These are phyloP conservation scores for Anoplius nigerrimus DNA, from an alignment of 2,888 invertebrate species.

Conservation along the genomic window DNA sequence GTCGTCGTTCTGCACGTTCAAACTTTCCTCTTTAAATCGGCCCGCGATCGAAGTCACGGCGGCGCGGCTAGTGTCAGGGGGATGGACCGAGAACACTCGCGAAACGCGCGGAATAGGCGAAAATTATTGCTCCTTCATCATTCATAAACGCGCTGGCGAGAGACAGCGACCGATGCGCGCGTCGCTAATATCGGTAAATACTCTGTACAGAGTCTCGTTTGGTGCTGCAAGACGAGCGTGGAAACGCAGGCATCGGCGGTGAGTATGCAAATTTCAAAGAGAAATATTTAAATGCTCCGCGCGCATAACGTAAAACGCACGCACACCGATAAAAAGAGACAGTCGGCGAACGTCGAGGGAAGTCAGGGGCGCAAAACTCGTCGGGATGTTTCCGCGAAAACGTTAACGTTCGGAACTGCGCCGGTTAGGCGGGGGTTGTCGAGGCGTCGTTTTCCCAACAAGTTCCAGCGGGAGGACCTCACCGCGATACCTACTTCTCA, in stretches of 20 bases:
- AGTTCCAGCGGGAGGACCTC: conserved; percentile 17
- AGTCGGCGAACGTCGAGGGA: too few species aligned
- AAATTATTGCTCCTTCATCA: neutral
- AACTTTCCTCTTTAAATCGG: conserved; percentile 14
- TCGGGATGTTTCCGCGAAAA: neutral
- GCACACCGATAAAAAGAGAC: too few species aligned
- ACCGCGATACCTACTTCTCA: neutral
- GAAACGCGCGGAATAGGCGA: neutral
- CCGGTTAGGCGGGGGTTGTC: too few species aligned
- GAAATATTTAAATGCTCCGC: too few species aligned
- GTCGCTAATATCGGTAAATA: too few species aligned
- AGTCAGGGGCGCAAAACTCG: conserved; percentile 1
- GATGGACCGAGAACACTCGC: neutral
- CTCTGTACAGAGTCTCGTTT: too few species aligned
- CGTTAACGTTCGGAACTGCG: too few species aligned
- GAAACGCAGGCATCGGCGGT: too few species aligned
- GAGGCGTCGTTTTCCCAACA: conserved; percentile 31
- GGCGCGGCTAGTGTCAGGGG: neutral
- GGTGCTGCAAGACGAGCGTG: too few species aligned
- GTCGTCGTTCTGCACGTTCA: conserved; percentile 24
- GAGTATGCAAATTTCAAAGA: too few species aligned
- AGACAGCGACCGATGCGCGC: neutral
- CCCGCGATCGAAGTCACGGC: neutral
- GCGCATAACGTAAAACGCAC: too few species aligned
- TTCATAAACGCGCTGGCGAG: neutral